These are phyloP conservation scores for Plectropomus leopardus DNA, from an alignment of 2,113 vertebrate genomes.

Conservation along the genomic window DNA sequence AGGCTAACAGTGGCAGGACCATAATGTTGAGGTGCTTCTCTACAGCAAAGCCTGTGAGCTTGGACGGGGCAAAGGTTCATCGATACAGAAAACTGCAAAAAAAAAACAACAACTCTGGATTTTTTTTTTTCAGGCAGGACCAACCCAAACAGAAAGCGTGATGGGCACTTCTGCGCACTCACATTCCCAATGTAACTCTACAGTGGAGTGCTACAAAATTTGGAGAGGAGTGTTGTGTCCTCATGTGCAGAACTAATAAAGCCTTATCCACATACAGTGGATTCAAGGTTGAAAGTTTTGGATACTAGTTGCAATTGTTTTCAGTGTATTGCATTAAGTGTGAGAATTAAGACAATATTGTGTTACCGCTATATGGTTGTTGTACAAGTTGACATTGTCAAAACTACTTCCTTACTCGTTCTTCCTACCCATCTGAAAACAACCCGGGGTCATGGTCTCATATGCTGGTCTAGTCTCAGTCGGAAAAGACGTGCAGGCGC, in stretches of 20 bases:
- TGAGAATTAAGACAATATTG: background rate
- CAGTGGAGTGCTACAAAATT: background rate
- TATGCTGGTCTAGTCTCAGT: slow-evolving; percentile 36
- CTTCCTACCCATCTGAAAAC: background rate
- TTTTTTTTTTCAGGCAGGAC: no score
- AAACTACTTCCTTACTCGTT: background rate
- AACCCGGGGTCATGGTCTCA: background rate
- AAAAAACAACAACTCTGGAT: no score
- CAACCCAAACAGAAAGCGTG: no score
- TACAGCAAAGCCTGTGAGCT: background rate
- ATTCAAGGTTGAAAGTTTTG: background rate
- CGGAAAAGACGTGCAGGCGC: slow-evolving; percentile 87
- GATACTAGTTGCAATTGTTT: background rate
- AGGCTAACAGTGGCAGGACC: background rate
- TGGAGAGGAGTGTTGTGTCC: no score
- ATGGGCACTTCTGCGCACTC: background rate
- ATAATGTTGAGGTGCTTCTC: background rate
- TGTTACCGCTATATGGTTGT: background rate
- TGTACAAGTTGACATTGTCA: background rate
- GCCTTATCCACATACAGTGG: background rate
- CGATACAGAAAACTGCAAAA: background rate
- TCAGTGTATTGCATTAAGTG: background rate
- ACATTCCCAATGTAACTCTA: background rate
- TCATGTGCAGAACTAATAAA: background rate
- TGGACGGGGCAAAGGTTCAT: background rate